phyloP scores from a whole-genome alignment of 2,888 invertebrate species.

The Phyllotreta cruciferae region DNA sequence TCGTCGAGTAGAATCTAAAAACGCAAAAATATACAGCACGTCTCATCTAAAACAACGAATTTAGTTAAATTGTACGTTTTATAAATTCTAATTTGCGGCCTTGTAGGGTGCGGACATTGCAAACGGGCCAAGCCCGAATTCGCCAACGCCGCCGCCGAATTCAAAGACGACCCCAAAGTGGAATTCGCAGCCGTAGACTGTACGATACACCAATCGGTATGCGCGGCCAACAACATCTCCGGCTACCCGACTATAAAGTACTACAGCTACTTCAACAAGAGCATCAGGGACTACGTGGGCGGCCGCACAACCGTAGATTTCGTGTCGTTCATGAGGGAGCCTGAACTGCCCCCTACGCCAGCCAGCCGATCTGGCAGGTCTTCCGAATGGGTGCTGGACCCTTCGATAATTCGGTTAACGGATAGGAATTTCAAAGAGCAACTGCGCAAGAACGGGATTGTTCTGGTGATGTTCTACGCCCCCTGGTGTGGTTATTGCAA shows the following conservation, averaged over 20 bases:
- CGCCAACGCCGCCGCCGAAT: conserved; percentile 74
- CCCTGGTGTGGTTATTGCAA: conserved; percentile 80
- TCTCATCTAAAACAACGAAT: no score
- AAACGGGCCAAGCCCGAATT: conserved; percentile 87
- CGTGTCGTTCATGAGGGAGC: conserved; percentile 68
- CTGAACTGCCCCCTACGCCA: conserved; percentile 53
- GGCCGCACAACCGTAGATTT: conserved; percentile 71
- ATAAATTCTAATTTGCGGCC: no score
- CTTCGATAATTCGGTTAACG: conserved; percentile 62
- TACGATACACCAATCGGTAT: conserved; percentile 68
- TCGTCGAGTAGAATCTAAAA: no score
- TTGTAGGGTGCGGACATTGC: conserved; percentile 95
- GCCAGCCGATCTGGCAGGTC: conserved; percentile 36
- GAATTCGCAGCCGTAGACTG: conserved; percentile 87
- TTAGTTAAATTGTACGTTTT: no score
- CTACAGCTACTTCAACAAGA: conserved; percentile 81
- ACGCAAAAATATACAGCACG: no score
- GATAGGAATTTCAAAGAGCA: conserved; percentile 68
- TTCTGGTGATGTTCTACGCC: conserved; percentile 80
- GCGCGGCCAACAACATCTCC: conserved; percentile 73
- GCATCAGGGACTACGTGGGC: conserved; percentile 72
- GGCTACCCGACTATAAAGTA: conserved; percentile 90
- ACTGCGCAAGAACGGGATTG: conserved; percentile 66
- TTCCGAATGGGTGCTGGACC: conserved; percentile 60
- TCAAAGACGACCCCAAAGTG: conserved; percentile 79